These are phyloP conservation scores for Phoebastria nigripes DNA, from an alignment of 2,797 vertebrate genomes.

Conservation along the genomic window DNA sequence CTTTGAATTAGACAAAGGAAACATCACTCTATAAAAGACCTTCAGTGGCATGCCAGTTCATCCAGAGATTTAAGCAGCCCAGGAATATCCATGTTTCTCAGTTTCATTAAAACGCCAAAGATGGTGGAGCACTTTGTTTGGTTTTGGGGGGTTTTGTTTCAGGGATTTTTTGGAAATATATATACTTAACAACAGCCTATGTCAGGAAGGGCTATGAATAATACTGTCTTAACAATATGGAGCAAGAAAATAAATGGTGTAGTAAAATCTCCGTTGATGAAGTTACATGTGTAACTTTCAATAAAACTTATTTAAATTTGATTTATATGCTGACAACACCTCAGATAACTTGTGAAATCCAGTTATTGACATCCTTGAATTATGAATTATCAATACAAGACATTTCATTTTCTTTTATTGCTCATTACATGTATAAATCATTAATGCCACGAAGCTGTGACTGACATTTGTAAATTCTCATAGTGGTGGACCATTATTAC, in stretches of 20 bases:
- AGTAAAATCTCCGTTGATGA: not conserved
- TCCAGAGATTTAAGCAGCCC: not conserved
- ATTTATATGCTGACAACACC: not conserved
- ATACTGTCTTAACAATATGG: not conserved
- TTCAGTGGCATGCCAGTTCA: not conserved
- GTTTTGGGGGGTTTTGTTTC: no score
- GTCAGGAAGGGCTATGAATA: not conserved
- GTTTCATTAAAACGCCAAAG: not conserved
- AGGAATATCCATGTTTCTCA: not conserved
- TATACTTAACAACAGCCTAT: fast-evolving
- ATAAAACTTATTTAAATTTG: not conserved
- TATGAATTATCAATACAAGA: not conserved
- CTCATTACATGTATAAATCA: not conserved
- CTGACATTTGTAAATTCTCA: not conserved
- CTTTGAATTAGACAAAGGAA: not conserved
- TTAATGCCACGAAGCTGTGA: not conserved
- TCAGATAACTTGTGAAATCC: not conserved
- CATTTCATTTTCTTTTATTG: not conserved
- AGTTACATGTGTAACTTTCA: not conserved
- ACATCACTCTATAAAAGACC: not conserved
- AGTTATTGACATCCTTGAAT: not conserved
- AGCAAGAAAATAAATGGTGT: not conserved
- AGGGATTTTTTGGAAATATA: not conserved
- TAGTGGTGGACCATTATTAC: not conserved
- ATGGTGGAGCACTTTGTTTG: not conserved